Conservation (phyloP, 2,888 invertebrate genomes). For the Gastracanthus pulcherrimus region DNA sequence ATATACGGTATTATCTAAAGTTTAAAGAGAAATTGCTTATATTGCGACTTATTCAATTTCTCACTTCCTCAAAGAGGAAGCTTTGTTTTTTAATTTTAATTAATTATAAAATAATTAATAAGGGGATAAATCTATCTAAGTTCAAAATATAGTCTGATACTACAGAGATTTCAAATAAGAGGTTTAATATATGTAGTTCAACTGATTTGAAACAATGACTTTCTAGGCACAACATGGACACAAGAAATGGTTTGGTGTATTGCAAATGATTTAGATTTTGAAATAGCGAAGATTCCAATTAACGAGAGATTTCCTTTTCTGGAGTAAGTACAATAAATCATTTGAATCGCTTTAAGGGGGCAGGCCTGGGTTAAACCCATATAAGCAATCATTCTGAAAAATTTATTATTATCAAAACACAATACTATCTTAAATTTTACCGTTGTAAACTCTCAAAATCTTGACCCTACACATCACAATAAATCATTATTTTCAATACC, state of each 20-base stretch:
- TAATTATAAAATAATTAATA: neutral
- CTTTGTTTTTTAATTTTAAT: no score
- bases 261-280: conserved; percentile 28
- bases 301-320: conserved; percentile 23
- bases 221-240: conserved; percentile 48
- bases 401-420: no score
- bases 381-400: no score
- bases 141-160: neutral
- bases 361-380: no score
- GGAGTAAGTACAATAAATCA: conserved; percentile 19
- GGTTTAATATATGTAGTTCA: neutral
- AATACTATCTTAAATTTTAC: no score
- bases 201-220: conserved; percentile 48
- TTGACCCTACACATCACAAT: no score
- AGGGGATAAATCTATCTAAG: neutral
- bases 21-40: no score
- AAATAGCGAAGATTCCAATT: neutral
- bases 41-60: no score
- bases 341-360: neutral
- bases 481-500: no score
- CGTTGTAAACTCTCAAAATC: no score
- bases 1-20: no score
- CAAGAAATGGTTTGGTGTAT: conserved; percentile 51
- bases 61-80: no score
- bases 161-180: neutral